Conservation (phyloP, 1,140 invertebrate species). For the Papilio xuthus region DNA sequence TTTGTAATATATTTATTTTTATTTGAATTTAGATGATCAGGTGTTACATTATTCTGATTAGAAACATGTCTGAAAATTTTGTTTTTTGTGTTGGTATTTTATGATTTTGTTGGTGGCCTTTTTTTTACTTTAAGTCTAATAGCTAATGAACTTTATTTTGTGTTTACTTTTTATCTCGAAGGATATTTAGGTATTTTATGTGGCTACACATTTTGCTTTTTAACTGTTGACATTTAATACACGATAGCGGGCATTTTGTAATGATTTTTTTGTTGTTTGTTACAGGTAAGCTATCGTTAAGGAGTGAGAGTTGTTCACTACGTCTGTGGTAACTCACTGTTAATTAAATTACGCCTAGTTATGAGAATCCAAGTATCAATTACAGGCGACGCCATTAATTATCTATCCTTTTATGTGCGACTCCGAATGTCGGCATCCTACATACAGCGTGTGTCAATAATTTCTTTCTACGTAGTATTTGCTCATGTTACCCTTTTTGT, state of each 20-base stretch:
- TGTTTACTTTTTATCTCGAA: too few species aligned
- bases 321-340: conserved; percentile 22
- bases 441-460: background rate
- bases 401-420: conserved; percentile 31
- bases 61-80: background rate
- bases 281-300: conserved; percentile 42
- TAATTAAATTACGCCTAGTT: conserved; percentile 35
- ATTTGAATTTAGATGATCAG: background rate
- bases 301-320: background rate
- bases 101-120: background rate
- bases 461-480: background rate
- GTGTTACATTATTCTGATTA: background rate
- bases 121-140: too few species aligned
- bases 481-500: background rate
- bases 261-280: conserved; percentile 38
- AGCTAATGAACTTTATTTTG: too few species aligned
- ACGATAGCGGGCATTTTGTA: background rate
- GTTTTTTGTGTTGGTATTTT: background rate
- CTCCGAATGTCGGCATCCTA: conserved; percentile 17
- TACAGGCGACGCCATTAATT: conserved; percentile 15
- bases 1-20: background rate
- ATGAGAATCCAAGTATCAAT: conserved; percentile 28
- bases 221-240: background rate
- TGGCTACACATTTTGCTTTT: background rate
- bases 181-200: too few species aligned